phyloP scores from a whole-genome alignment of 1,140 invertebrate species.

The Eueides isabella region DNA sequence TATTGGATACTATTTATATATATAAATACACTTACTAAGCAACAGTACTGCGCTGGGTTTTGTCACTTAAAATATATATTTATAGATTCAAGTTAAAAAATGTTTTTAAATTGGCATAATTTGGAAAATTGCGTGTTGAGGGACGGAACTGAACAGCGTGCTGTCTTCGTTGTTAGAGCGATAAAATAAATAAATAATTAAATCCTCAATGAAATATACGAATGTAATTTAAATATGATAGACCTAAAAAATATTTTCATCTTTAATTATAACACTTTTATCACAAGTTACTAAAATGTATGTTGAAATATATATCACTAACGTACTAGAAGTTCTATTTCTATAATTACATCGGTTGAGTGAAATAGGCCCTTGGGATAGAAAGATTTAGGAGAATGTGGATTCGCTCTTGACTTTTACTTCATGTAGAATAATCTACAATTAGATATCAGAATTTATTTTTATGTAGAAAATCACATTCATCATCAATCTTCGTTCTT shows the following conservation, averaged over 20 bases:
- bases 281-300: not conserved
- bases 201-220: too few species aligned
- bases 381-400: not conserved
- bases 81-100: too few species aligned
- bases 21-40: not conserved
- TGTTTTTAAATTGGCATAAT: too few species aligned
- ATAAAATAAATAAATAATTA: too few species aligned
- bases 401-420: not conserved
- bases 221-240: too few species aligned
- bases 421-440: not conserved
- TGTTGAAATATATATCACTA: not conserved
- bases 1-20: not conserved
- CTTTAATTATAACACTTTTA: not conserved
- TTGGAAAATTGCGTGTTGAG: too few species aligned
- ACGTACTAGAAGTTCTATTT: not conserved
- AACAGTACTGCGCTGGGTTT: not conserved
- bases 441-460: not conserved
- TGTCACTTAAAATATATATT: not conserved
- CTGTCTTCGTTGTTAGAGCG: too few species aligned
- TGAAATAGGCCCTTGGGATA: slow-evolving; percentile 1
- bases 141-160: too few species aligned
- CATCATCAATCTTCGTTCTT: too few species aligned
- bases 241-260: slow-evolving; percentile 5
- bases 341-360: not conserved
- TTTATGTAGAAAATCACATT: not conserved